Evolutionary conservation across 2,797 vertebrate species (phyloP), one percentile per base, ranked within the genome.

Genomic region (Huso huso): DNA sequence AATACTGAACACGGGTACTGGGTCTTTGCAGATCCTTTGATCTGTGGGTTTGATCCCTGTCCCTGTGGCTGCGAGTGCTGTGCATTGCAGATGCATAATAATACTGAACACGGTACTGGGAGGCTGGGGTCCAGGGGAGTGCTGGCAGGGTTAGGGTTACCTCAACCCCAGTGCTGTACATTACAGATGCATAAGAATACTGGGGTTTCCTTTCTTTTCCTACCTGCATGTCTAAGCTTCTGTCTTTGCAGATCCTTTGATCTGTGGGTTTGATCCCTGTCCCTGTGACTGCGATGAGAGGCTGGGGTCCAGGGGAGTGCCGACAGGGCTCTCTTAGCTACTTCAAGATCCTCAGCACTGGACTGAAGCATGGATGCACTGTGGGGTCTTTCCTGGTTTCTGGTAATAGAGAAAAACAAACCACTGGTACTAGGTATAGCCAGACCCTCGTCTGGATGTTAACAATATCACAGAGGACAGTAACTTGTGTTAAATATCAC

Each of bases 191-290:
- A 37, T 37, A 37, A 37, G 8, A n/a, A 10, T n/a, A 52, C 6
- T 52, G 8, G 63, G 6, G 52, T n/a, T 55, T 23, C 12, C 12
- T 13, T 11, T 51, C 18, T 57, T 49, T 4, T 10, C 53, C 64
- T 71, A 86, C 87, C 83, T 72, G 82, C 76, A 70, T 70, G 68
- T 8, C 79, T 73, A 1, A 62, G 66, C 70, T 78, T 76, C 69
- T 80, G 82, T 69, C 66, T 81, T 69, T 65, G 73, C 67, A 69
- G 62, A 70, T 66, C 66, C 37, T 68, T 63, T 49, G 66, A 51
- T 12, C 10, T 49, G 61, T 49, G 52, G 7, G 48, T 23, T 6
- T 48, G 50, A 49, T 9, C 11, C 11, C n/a, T 18, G 13, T 37
- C 51, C 49, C 61, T 49, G 57, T 63, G 66, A n/a, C 62, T 49